phyloP scores from a whole-genome alignment of 2,113 vertebrate species.

The Cryptomyrus ogoouensis region DNA sequence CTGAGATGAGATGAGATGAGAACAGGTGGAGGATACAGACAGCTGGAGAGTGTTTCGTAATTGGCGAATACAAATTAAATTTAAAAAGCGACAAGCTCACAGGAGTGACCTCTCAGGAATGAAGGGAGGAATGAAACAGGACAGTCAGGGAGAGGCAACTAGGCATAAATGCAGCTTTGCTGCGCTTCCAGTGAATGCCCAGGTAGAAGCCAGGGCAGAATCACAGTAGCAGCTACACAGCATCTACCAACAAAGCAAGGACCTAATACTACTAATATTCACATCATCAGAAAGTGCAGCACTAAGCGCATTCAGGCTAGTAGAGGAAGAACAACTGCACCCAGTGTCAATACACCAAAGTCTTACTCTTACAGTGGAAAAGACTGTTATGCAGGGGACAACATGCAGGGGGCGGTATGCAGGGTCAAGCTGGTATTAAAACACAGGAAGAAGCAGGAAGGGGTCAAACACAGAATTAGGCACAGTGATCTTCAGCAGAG shows the following conservation, averaged over 20 bases:
- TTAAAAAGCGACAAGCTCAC: background rate
- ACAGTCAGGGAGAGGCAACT: background rate
- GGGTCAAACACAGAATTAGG: background rate
- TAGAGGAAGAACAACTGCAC: background rate
- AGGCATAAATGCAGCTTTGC: background rate
- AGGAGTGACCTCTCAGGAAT: background rate
- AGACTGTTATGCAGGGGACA: background rate
- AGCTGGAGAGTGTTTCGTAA: background rate
- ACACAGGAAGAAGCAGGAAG: background rate
- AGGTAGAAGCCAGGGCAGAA: background rate
- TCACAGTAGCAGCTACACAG: background rate
- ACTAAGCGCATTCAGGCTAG: background rate
- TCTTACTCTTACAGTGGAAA: background rate
- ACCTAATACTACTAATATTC: background rate
- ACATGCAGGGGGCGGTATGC: background rate
- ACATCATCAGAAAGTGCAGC: background rate
- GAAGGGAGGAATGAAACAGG: background rate
- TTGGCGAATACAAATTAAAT: background rate
- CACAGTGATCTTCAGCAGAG: background rate
- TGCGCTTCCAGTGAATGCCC: background rate
- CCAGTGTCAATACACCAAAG: background rate
- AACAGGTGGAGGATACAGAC: background rate
- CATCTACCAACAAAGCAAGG: background rate
- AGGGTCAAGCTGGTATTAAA: background rate
- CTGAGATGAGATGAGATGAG: too few species aligned